A percentile compares a stretch with the other conserved stretches of the same genome.
phyloP scores from a whole-genome alignment of 2,797 vertebrate species.

The Onychomys torridus region DNA sequence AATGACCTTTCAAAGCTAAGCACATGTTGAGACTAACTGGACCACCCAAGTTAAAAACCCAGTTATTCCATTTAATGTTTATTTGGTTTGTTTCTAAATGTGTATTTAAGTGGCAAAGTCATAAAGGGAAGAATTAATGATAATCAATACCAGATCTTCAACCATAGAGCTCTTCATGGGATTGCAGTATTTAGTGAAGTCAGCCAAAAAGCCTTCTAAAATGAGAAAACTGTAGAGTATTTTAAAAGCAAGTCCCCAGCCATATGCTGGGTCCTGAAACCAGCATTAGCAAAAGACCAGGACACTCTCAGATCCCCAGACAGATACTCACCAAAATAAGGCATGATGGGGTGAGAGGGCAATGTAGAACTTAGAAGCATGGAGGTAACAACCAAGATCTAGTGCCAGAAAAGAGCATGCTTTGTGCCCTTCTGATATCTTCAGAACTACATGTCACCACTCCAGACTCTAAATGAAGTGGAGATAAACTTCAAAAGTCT shows the following conservation, averaged over 20 bases:
- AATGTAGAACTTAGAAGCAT: background rate
- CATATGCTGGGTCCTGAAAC: slow-evolving; percentile 12
- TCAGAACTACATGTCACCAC: slow-evolving; percentile 17
- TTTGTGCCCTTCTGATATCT: background rate
- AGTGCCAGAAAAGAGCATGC: background rate
- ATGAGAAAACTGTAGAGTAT: slow-evolving; percentile 43
- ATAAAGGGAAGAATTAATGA: slow-evolving; percentile 82
- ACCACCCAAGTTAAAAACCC: slow-evolving; percentile 82
- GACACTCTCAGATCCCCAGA: background rate
- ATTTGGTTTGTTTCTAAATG: slow-evolving; percentile 83
- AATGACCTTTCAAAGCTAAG: slow-evolving; percentile 78
- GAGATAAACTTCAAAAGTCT: slow-evolving; percentile 49
- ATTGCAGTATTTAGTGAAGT: slow-evolving; percentile 60
- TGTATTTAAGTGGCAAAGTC: slow-evolving; percentile 81
- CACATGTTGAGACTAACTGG: slow-evolving; percentile 79
- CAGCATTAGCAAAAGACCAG: slow-evolving; percentile 33
- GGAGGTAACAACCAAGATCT: background rate
- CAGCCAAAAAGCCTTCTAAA: slow-evolving; percentile 60
- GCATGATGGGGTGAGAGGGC: background rate
- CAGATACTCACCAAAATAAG: background rate
- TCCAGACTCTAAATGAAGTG: slow-evolving; percentile 6
- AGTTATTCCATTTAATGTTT: slow-evolving; percentile 80
- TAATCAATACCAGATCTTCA: slow-evolving; percentile 83
- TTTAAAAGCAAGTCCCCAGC: slow-evolving; percentile 48
- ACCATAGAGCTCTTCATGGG: slow-evolving; percentile 50